Evolutionary conservation across 2,797 vertebrate species (phyloP), one percentile per base, ranked within the genome.

Genomic region (Sus cebifrons): DNA sequence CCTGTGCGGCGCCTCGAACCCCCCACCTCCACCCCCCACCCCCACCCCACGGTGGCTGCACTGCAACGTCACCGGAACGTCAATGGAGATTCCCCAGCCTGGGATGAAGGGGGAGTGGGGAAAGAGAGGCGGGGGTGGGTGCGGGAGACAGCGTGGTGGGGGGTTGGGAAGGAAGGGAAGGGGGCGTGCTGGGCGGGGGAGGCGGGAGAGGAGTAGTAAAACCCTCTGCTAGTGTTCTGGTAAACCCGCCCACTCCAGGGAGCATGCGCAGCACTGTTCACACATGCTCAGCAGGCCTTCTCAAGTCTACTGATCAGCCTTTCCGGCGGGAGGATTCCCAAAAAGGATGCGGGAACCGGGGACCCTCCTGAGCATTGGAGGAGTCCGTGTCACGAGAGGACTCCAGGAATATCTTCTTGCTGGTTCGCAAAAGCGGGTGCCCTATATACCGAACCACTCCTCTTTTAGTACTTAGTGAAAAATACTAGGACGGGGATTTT

Each of bases 41-140:
- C 44, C 44, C 6, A 6, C 44, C 44, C 44, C 44, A 49, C 44
- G 44, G 82, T 56, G 56, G 86, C 56, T 10, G 70, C 95, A 79
- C 90, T 4, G 77, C 56, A 15, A 88, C 92, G 96, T 98, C 97
- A 97, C 97, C 78, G 6, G 49, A 86, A 96, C 94, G 95, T 98
- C 96, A 97, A 64, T 18, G 97, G 98, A 98, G 98, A 97, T 98
- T 98, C 97, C 98, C 97, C 75, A 93, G 91, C 96, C 90, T 81
- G 67, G 71, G 89, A 74, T 85, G 92, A 84, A 68, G 36, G 36
- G 78, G 87, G 85, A 75, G 75, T 25, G 89, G 89, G 67, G 32
- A n/a, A 40, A 15, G n/a, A 21, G 62, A 14, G 75, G 36, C 1
- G 71, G 52, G 20, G 62, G 44, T n/a, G n/a, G 52, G 5, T 58